Evolutionary conservation across 1,140 invertebrate genomes (phyloP), one percentile per base, ranked within the genome.

Genomic region (Cyrtorhinus lividipennis): DNA sequence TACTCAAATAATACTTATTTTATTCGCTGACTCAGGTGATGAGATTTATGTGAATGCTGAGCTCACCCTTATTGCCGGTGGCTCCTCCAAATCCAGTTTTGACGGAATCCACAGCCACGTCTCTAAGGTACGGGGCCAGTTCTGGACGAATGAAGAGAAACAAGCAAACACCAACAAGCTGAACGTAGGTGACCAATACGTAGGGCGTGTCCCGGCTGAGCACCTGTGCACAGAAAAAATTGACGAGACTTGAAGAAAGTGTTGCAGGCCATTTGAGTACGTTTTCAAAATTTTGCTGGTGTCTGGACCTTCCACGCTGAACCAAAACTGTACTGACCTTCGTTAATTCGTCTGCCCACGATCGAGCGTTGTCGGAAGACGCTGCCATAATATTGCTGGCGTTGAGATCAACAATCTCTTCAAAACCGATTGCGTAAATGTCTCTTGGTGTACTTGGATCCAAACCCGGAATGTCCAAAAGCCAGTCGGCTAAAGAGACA

Each of bases 341-440:
- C 71, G 95, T 87, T 44, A 99, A 77, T 76, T 98, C 93, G 67
- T 90, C 87, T 64, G 90, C 90, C 95, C 95, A 99, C 56, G 89
- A 83, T 76, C 88, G 89, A 30, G 95, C 92, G 79, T 99, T 99
- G 67, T 95, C 92, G 61, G 56, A 80, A 80, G 81, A 97, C 12
- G 93, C 90, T 66, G 91, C 93, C 77, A 99, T 86, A 67, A 99
- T 99, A 73, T 99, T 99, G 63, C 89, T 88, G 2, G 97, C 96
- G 81, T 96, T 99, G 56, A 99, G 77, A 78, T 99, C 96, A 10
- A 99, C 95, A 68, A 99, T 98, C 82, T 99, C 97, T 76, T 99
- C 90, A 77, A 99, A 98, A 20, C 96, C 97, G 72, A 99, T 92
- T 1, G 92, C 94, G 80, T 87, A 98, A 62, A 99, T 89, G 75